A percentile compares a stretch with the other conserved stretches of the same genome.
Evolutionary conservation across 2,888 invertebrate species (phyloP).

Genomic region (Danaus chrysippus): DNA sequence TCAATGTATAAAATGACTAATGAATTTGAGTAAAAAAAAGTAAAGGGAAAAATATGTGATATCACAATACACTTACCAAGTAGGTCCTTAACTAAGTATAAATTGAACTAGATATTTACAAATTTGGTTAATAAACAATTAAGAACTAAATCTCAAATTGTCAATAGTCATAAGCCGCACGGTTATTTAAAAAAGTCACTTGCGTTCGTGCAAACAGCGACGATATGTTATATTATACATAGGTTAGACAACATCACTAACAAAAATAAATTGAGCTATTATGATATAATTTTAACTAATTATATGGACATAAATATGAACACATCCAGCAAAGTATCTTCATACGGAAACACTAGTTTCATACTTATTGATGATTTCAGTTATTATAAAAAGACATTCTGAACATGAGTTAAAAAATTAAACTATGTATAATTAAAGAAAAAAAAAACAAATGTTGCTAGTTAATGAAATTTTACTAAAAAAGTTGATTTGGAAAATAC

Average conservation of each 20-base stretch:
- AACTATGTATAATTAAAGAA: too few relatives aligned
- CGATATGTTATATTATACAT: not conserved
- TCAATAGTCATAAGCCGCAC: too few relatives aligned
- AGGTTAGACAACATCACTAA: not conserved
- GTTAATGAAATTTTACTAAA: too few relatives aligned
- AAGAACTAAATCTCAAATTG: slow-evolving; percentile 3
- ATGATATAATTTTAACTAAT: not conserved
- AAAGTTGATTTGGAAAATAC: too few relatives aligned
- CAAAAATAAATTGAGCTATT: slow-evolving; percentile 4
- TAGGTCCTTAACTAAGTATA: slow-evolving; percentile 43
- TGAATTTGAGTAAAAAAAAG: slow-evolving; percentile 40
- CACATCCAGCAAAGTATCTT: slow-evolving; percentile 1
- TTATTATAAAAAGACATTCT: too few relatives aligned
- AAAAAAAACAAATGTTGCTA: too few relatives aligned
- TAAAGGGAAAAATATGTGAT: slow-evolving; percentile 45
- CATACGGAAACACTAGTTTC: not conserved
- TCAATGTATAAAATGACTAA: slow-evolving; percentile 43
- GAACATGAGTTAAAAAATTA: too few relatives aligned
- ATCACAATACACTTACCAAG: slow-evolving; percentile 65
- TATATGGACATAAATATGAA: not conserved
- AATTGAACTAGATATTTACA: slow-evolving; percentile 73
- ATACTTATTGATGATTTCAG: too few relatives aligned
- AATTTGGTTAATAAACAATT: slow-evolving; percentile 43
- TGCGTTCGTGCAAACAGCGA: not conserved
- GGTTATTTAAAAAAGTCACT: too few relatives aligned